Evolutionary conservation across 1,140 invertebrate genomes (phyloP).

Genomic region (Sarcophaga peregrina): DNA sequence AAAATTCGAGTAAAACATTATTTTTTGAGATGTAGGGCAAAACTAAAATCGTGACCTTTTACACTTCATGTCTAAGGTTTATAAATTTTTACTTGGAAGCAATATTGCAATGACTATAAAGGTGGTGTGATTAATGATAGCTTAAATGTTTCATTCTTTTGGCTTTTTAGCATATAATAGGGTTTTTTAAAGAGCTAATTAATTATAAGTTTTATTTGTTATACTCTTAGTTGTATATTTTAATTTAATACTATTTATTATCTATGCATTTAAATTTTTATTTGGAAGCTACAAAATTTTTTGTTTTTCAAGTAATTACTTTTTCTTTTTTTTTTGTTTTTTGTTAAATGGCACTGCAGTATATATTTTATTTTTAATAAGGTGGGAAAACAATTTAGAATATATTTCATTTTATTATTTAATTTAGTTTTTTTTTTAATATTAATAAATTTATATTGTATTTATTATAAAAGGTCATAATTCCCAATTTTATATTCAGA

Average conservation of each 20-base stretch:
- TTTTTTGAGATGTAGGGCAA: too few relatives aligned
- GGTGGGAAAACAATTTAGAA: conserved; percentile 66
- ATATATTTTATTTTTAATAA: conserved; percentile 54
- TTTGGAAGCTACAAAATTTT: conserved; percentile 59
- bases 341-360: conserved; percentile 66
- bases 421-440: not conserved
- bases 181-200: not conserved
- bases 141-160: not conserved
- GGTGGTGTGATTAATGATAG: too few relatives aligned
- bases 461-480: not conserved
- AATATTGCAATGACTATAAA: too few relatives aligned
- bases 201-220: not conserved
- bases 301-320: not conserved
- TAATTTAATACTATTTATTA: conserved; percentile 33
- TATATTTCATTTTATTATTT: conserved; percentile 40
- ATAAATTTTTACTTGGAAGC: too few relatives aligned
- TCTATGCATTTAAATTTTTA: conserved; percentile 48
- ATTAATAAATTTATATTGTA: conserved; percentile 5
- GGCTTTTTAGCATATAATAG: conserved; percentile 5
- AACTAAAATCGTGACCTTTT: too few relatives aligned
- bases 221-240: not conserved
- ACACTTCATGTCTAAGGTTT: too few relatives aligned
- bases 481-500: conserved; percentile 5
- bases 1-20: too few relatives aligned
- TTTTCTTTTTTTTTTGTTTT: conserved; percentile 12